Conservation (phyloP, 1,140 invertebrate genomes). For the Mylabris phalerata region DNA sequence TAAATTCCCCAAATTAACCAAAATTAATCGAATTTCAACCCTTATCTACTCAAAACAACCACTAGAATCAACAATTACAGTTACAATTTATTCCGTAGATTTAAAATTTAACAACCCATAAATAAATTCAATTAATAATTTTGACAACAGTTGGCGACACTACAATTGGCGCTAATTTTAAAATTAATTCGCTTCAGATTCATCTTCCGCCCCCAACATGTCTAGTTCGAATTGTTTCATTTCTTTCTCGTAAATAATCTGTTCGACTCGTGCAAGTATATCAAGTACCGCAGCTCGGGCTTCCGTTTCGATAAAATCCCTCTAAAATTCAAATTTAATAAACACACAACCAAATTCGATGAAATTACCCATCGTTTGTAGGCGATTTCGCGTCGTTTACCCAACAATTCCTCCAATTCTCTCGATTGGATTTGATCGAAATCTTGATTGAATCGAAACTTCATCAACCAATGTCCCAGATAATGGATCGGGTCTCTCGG, state of each 20-base stretch:
- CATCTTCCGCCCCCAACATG: too few relatives aligned
- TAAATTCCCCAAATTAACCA: too few relatives aligned
- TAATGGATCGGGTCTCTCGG: conserved; percentile 42
- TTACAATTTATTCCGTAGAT: too few relatives aligned
- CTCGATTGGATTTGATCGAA: conserved; percentile 28
- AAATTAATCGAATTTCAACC: too few relatives aligned
- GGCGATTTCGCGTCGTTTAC: conserved; percentile 29
- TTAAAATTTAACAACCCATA: too few relatives aligned
- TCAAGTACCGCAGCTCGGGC: conserved; percentile 31
- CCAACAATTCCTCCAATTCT: conserved; percentile 30
- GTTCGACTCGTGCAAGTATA: conserved; percentile 31
- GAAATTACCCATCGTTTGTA: conserved; percentile 32
- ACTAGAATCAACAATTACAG: too few relatives aligned
- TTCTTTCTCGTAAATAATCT: conserved; percentile 29
- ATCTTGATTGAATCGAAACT: conserved; percentile 41
- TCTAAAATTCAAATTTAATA: conserved; percentile 19
- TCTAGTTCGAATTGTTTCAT: conserved; percentile 27
- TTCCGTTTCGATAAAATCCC: conserved; percentile 33
- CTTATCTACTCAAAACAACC: too few relatives aligned
- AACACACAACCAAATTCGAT: background rate
- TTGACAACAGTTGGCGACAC: too few relatives aligned
- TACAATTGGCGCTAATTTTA: too few relatives aligned
- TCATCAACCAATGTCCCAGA: conserved; percentile 41
- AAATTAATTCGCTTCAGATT: too few relatives aligned
- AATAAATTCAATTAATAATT: too few relatives aligned